Evolutionary conservation across 2,113 vertebrate species (phyloP).

Genomic region (Anarrhichthys ocellatus): DNA sequence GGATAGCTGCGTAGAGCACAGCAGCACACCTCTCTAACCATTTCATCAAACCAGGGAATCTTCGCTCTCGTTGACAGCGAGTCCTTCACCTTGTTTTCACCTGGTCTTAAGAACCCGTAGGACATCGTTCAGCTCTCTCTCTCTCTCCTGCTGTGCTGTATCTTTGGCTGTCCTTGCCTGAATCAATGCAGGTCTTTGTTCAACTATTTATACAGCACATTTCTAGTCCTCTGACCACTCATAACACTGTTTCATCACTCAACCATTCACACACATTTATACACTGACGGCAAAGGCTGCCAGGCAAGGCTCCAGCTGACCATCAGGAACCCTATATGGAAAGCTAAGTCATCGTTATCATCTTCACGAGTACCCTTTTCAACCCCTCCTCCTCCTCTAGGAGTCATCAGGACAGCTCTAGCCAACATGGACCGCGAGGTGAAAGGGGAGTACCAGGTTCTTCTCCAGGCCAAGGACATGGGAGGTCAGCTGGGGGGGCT

Average conservation of each 20-base stretch:
- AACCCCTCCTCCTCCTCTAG: constrained; percentile 66
- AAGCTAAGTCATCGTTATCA: background rate
- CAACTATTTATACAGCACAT: background rate
- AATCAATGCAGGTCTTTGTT: background rate
- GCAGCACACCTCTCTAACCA: background rate
- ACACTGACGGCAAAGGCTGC: no score
- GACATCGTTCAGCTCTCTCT: background rate
- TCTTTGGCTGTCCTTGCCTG: background rate
- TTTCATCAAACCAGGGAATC: background rate
- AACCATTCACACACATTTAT: no score
- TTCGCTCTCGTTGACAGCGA: background rate
- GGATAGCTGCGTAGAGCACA: background rate
- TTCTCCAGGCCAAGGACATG: constrained; percentile 98
- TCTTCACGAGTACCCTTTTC: background rate
- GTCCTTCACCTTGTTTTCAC: background rate
- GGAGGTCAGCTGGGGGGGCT: constrained; percentile 96
- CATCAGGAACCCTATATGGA: background rate
- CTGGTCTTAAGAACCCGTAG: background rate
- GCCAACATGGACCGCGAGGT: constrained; percentile 97
- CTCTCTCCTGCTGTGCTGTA: background rate
- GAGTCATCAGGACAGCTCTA: constrained; percentile 93
- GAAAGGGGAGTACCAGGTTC: constrained; percentile 93
- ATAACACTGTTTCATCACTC: no score
- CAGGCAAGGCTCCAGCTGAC: background rate
- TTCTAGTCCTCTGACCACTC: no score